These are phyloP conservation scores for Hydrolagus colliei DNA, from an alignment of 2,797 vertebrate genomes.

Conservation along the genomic window DNA sequence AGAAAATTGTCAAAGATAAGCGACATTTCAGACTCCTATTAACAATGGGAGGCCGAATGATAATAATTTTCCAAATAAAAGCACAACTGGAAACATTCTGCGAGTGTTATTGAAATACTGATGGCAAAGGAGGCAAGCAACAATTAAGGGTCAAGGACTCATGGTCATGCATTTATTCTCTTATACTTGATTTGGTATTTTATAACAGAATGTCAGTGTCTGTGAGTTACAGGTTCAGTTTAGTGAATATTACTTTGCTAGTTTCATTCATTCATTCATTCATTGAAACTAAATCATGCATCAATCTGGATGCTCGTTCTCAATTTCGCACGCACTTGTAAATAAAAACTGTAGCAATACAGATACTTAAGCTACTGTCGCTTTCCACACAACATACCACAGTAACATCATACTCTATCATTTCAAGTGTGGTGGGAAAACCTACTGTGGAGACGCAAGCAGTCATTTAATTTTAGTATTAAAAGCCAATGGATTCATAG, in stretches of 20 bases:
- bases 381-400: background rate
- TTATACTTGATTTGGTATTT: too few relatives aligned
- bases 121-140: background rate
- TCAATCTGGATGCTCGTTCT: too few relatives aligned
- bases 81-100: background rate
- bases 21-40: background rate
- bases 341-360: too few relatives aligned
- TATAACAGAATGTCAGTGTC: too few relatives aligned
- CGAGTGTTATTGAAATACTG: background rate
- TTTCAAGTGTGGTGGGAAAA: background rate
- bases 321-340: too few relatives aligned
- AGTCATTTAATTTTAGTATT: background rate
- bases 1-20: background rate
- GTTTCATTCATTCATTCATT: too few relatives aligned
- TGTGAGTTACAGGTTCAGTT: too few relatives aligned
- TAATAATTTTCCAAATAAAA: background rate
- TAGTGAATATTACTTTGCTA: too few relatives aligned
- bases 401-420: background rate
- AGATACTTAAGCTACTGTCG: background rate
- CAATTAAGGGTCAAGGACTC: background rate
- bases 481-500: background rate
- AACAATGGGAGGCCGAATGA: too few relatives aligned
- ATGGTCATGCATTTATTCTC: background rate
- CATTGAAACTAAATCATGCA: too few relatives aligned
- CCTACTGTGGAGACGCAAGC: background rate